phyloP scores from a whole-genome alignment of 2,888 invertebrate species.

The Trachelus iudaicus region DNA sequence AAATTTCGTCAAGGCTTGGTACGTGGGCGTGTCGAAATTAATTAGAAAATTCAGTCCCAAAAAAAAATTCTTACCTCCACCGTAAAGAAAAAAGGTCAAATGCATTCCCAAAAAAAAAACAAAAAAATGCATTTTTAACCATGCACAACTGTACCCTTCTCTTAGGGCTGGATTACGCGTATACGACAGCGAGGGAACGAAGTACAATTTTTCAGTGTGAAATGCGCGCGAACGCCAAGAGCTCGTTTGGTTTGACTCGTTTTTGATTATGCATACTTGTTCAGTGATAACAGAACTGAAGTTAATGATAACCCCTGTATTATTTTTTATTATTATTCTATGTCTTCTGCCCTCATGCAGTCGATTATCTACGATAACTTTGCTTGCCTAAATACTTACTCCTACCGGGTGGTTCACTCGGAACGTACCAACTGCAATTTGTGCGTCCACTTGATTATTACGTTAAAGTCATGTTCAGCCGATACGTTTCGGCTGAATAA shows the following conservation, averaged over 20 bases:
- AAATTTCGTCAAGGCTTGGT: neutral
- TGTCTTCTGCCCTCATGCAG: too few species aligned
- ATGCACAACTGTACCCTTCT: too few species aligned
- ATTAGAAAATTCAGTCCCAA: neutral
- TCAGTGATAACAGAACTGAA: neutral
- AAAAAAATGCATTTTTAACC: too few species aligned
- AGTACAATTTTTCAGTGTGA: too few species aligned
- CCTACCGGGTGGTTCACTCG: neutral
- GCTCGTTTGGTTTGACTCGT: neutral
- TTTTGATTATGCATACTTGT: neutral
- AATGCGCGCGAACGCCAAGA: neutral
- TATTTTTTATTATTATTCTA: neutral
- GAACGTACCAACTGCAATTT: neutral
- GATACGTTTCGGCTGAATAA: too few species aligned
- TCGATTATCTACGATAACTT: too few species aligned
- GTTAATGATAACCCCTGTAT: neutral
- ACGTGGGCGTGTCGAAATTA: neutral
- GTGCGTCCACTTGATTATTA: neutral
- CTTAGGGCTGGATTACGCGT: too few species aligned
- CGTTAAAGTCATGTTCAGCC: too few species aligned
- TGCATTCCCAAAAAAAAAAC: too few species aligned
- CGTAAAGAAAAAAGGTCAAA: too few species aligned
- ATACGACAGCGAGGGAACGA: fast-evolving
- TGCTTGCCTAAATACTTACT: neutral
- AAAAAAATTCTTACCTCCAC: neutral